phyloP scores from a whole-genome alignment of 2,113 vertebrate genomes.

The Loxodonta africana region DNA sequence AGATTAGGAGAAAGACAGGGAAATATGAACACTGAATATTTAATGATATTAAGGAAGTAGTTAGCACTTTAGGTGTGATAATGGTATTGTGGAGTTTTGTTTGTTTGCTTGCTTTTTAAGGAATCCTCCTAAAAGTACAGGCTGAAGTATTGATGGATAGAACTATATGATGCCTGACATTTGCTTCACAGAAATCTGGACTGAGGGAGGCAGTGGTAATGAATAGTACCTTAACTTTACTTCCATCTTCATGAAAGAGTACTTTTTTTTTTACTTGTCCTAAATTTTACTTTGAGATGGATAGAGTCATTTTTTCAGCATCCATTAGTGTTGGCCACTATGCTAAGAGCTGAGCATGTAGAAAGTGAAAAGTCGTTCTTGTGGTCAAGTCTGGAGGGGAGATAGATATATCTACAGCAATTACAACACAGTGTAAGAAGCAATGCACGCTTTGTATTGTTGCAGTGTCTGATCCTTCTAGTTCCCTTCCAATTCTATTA shows the following conservation, averaged over 20 bases:
- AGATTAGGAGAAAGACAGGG: not conserved
- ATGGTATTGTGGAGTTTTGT: not conserved
- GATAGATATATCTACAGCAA: not conserved
- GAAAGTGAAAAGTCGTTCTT: not conserved
- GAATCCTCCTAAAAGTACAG: not conserved
- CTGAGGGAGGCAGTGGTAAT: not conserved
- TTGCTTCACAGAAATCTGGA: not conserved
- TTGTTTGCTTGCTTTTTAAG: not conserved
- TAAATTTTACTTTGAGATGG: not conserved
- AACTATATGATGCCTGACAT: not conserved
- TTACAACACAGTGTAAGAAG: not conserved
- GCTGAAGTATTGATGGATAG: not conserved
- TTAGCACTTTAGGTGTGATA: not conserved
- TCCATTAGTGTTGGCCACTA: not conserved
- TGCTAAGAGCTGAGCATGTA: not conserved
- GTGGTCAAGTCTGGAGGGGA: not conserved
- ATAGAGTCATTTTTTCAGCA: not conserved
- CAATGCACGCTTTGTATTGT: not conserved
- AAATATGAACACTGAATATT: not conserved
- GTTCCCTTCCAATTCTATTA: not conserved
- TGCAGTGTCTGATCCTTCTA: not conserved
- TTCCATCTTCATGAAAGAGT: constrained; percentile 33
- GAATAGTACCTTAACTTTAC: not conserved
- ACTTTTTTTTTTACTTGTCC: not conserved
- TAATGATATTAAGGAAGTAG: not conserved